phyloP scores from a whole-genome alignment of 2,888 invertebrate species.

The Pammene aurita region DNA sequence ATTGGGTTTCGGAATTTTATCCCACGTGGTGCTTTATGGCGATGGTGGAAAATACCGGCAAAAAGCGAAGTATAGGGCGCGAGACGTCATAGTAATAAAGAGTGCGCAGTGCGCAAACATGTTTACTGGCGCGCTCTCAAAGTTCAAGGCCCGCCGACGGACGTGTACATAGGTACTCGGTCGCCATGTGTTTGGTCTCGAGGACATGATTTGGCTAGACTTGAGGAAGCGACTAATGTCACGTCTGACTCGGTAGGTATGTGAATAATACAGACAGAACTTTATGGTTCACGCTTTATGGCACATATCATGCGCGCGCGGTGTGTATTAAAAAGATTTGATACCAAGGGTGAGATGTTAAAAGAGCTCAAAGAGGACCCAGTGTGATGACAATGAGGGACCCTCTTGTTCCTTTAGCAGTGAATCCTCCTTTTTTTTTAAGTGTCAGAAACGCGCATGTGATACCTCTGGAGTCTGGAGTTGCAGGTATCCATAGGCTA shows the following conservation, averaged over 20 bases:
- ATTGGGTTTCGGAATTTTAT: background rate
- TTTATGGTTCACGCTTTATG: no score
- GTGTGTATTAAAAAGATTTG: no score
- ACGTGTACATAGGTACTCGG: constrained; percentile 45
- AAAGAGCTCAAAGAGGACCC: no score
- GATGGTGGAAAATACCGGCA: constrained; percentile 63
- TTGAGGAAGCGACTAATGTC: constrained; percentile 9
- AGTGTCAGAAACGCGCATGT: no score
- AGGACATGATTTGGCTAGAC: constrained; percentile 50
- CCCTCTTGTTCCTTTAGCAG: no score
- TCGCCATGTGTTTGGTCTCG: constrained; percentile 60
- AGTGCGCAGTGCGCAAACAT: constrained; percentile 80
- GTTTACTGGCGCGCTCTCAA: constrained; percentile 74
- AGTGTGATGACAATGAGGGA: no score
- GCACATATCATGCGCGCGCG: no score
- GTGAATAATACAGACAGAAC: no score
- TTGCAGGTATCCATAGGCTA: no score
- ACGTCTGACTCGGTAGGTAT: background rate
- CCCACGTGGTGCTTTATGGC: constrained; percentile 58
- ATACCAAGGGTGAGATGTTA: no score
- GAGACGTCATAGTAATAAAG: constrained; percentile 67
- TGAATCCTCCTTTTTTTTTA: no score
- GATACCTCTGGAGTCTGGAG: no score
- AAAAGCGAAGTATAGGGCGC: constrained; percentile 49
- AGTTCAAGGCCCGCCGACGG: constrained; percentile 77